These are phyloP conservation scores for Leptopterna dolabrata DNA, from an alignment of 2,888 invertebrate genomes.

Conservation along the genomic window DNA sequence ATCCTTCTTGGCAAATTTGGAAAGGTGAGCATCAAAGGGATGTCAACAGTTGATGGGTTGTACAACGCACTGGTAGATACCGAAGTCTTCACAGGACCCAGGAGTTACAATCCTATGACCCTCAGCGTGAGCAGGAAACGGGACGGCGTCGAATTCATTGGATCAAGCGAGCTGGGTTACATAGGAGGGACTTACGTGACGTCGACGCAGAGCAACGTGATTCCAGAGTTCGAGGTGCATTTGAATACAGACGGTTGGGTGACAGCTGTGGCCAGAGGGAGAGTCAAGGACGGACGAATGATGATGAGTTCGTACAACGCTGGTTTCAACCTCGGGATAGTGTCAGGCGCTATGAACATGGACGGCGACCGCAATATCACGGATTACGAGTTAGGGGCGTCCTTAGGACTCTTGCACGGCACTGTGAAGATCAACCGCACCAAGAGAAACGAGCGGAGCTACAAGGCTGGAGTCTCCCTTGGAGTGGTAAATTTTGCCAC, in stretches of 20 bases:
- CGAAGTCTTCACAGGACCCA: background rate
- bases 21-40: background rate
- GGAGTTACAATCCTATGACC: conserved; percentile 1
- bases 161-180: background rate
- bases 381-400: conserved; percentile 13
- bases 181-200: background rate
- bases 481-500: conserved; percentile 5
- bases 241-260: conserved; percentile 33
- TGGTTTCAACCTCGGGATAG: background rate
- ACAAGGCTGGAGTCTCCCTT: conserved; percentile 1
- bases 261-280: background rate
- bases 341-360: background rate
- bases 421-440: background rate
- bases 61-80: background rate
- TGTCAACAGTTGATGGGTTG: background rate
- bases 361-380: background rate
- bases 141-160: background rate
- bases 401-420: conserved; percentile 13
- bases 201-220: background rate
- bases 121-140: background rate
- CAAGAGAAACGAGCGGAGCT: background rate
- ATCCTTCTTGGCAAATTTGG: conserved; percentile 1
- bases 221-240: conserved; percentile 2
- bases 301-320: background rate
- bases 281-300: background rate